phyloP scores from a whole-genome alignment of 2,888 invertebrate genomes.

The Hermaeophaga mercurialis region DNA sequence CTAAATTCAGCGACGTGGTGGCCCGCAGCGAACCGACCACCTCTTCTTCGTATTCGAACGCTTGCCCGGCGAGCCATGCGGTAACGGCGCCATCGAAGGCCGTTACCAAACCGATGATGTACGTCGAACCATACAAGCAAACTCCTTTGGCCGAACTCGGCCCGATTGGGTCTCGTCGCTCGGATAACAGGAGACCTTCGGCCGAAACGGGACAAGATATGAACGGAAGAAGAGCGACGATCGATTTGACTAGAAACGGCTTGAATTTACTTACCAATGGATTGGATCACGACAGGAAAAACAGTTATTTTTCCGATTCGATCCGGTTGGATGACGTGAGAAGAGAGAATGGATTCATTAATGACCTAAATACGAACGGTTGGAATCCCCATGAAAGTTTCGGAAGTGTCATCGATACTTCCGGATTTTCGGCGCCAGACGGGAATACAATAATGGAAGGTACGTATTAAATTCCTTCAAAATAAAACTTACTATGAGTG shows the following conservation, averaged over 20 bases:
- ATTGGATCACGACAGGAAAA: conserved; percentile 33
- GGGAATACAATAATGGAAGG: conserved; percentile 27
- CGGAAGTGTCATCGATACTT: conserved; percentile 36
- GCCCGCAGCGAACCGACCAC: conserved; percentile 63
- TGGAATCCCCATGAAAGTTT: conserved; percentile 39
- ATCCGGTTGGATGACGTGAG: conserved; percentile 41
- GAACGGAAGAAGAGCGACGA: conserved; percentile 16
- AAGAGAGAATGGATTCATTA: conserved; percentile 40
- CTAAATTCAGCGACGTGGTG: conserved; percentile 66
- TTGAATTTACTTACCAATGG: conserved; percentile 30
- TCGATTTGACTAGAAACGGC: neutral
- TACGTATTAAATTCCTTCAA: no score
- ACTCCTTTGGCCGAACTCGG: conserved; percentile 52
- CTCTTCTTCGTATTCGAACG: conserved; percentile 34
- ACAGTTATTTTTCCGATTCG: conserved; percentile 48
- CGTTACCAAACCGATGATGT: conserved; percentile 51
- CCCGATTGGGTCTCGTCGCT: conserved; percentile 57
- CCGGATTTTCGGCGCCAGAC: conserved; percentile 10
- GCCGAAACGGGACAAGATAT: conserved; percentile 4
- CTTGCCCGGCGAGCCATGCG: neutral
- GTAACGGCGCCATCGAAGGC: conserved; percentile 22
- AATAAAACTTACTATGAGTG: no score
- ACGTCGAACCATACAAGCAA: conserved; percentile 54
- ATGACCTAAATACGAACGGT: conserved; percentile 32
- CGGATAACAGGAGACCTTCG: conserved; percentile 22